Percentiles rank a stretch among this genome's conserved stretches.
phyloP scores from a whole-genome alignment of 2,113 vertebrate species.

The Stomatorhinus ivindoensis region DNA sequence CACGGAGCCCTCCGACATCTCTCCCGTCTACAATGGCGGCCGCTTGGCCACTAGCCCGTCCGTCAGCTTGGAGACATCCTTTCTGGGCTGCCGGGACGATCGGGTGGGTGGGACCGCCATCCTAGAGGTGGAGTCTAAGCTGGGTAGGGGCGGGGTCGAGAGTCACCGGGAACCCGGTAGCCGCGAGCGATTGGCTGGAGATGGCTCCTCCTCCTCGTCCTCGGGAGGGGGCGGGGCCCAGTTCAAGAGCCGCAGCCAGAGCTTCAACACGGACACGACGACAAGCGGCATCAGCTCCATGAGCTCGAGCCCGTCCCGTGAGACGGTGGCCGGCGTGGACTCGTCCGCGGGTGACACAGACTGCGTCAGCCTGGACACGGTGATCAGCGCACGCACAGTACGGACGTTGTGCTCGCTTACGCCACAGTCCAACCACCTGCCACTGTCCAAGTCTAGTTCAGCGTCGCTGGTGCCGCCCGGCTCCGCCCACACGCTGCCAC shows the following conservation, averaged over 20 bases:
- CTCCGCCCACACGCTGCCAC: slow-evolving; percentile 91
- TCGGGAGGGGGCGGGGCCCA: slow-evolving; percentile 65
- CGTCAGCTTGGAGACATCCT: slow-evolving; percentile 83
- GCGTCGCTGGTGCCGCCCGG: slow-evolving; percentile 85
- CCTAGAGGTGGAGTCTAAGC: slow-evolving; percentile 65
- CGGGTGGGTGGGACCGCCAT: slow-evolving; percentile 72
- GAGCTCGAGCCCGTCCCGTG: slow-evolving; percentile 94
- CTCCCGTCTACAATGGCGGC: slow-evolving; percentile 63
- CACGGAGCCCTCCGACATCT: slow-evolving; percentile 77
- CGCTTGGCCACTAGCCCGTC: slow-evolving; percentile 78
- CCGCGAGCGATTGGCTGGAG: slow-evolving; percentile 78
- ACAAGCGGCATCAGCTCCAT: slow-evolving; percentile 98
- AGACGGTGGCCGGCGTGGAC: slow-evolving; percentile 80
- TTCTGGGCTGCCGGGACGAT: slow-evolving; percentile 76
- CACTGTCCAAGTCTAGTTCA: slow-evolving; percentile 81
- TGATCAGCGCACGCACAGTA: slow-evolving; percentile 89
- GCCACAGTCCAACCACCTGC: slow-evolving; percentile 79
- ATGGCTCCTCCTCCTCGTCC: slow-evolving; percentile 60
- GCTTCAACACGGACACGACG: slow-evolving; percentile 97
- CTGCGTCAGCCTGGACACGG: slow-evolving; percentile 92
- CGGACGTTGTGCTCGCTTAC: slow-evolving; percentile 76
- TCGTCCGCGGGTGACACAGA: slow-evolving; percentile 78
- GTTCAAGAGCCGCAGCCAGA: slow-evolving; percentile 96
- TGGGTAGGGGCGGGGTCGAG: slow-evolving; percentile 59
- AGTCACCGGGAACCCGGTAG: slow-evolving; percentile 77